Evolutionary conservation across 2,888 invertebrate genomes (phyloP).

Genomic region (Epirrhoe tristata): DNA sequence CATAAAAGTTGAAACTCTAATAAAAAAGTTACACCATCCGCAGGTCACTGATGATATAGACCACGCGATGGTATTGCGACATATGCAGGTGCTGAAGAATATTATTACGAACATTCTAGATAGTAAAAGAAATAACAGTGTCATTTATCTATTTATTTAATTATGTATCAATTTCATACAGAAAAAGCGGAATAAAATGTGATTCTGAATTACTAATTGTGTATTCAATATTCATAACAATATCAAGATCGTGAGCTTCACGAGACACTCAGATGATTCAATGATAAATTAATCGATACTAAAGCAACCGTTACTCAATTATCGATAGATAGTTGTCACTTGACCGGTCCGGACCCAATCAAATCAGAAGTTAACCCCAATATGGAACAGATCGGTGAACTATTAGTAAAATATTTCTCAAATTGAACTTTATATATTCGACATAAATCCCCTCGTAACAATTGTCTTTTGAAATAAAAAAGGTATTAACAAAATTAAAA

Average conservation of each 20-base stretch:
- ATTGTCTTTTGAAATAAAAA: no score
- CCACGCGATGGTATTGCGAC: conserved; percentile 10
- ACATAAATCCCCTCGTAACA: not conserved
- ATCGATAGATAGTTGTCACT: conserved; percentile 68
- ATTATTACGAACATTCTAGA: not conserved
- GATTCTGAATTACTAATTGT: not conserved
- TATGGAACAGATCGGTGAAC: conserved; percentile 54
- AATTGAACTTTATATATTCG: not conserved
- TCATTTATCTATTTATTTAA: not conserved
- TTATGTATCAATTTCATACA: not conserved
- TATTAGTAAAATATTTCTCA: not conserved
- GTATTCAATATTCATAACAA: conserved; percentile 9
- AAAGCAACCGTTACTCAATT: conserved; percentile 75
- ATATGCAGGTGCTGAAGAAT: not conserved
- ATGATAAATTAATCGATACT: conserved; percentile 62
- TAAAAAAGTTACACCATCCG: conserved; percentile 25
- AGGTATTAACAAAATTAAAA: no score
- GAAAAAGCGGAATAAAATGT: not conserved
- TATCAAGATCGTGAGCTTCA: conserved; percentile 25
- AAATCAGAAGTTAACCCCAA: conserved; percentile 70
- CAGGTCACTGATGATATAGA: conserved; percentile 9
- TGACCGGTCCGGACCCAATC: conserved; percentile 70
- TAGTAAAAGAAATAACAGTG: not conserved
- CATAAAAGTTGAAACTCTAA: conserved; percentile 19
- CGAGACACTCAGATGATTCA: conserved; percentile 50